Conservation (phyloP, 2,888 invertebrate genomes). For the Drosophila mayaguana region DNA sequence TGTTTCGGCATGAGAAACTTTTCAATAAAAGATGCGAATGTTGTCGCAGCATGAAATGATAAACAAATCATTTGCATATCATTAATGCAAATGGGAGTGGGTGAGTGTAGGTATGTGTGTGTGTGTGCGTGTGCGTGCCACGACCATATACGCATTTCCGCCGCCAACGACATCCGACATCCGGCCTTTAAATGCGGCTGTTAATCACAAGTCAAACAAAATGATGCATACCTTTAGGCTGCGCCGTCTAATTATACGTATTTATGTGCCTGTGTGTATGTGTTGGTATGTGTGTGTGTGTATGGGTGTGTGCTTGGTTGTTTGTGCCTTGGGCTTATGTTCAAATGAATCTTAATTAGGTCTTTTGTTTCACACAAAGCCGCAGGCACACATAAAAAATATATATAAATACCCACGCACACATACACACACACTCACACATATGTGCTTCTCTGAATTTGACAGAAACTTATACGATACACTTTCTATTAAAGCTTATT, state of each 20-base stretch:
- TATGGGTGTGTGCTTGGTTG: slow-evolving; percentile 11
- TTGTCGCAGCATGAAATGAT: slow-evolving; percentile 67
- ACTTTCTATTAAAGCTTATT: slow-evolving; percentile 21
- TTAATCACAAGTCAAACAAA: slow-evolving; percentile 78
- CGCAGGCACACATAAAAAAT: slow-evolving; percentile 45
- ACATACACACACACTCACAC: neutral
- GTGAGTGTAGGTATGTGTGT: neutral
- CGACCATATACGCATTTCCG: slow-evolving; percentile 19
- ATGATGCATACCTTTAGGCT: slow-evolving; percentile 65
- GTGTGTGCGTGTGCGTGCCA: slow-evolving; percentile 2
- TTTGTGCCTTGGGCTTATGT: slow-evolving; percentile 51
- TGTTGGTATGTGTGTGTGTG: slow-evolving; percentile 3
- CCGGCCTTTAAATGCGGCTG: slow-evolving; percentile 57
- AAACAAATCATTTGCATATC: slow-evolving; percentile 81
- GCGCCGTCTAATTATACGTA: slow-evolving; percentile 61
- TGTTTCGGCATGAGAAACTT: slow-evolving; percentile 68
- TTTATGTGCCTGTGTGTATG: slow-evolving; percentile 11
- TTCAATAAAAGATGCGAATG: slow-evolving; percentile 70
- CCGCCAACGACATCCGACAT: slow-evolving; percentile 19
- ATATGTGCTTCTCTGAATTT: neutral
- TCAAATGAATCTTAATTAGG: slow-evolving; percentile 64
- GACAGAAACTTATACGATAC: slow-evolving; percentile 30
- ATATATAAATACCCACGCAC: slow-evolving; percentile 15
- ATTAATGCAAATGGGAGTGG: slow-evolving; percentile 70
- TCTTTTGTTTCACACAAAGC: slow-evolving; percentile 62